Base-by-base conservation (phyloP, 2,113 vertebrate genomes). In the Nibea coibor region DNA sequence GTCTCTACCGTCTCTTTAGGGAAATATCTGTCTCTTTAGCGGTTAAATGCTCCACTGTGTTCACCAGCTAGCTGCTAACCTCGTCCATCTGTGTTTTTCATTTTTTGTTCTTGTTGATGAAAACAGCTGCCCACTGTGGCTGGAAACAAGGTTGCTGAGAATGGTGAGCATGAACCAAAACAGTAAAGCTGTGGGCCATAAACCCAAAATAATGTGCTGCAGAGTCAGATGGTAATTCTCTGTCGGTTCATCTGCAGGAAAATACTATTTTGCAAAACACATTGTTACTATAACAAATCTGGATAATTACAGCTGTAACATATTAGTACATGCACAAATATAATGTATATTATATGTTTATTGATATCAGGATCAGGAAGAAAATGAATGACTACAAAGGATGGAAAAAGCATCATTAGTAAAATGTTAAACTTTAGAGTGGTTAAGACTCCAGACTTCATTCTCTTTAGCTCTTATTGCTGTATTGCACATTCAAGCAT, bases 401-500 rank as follows among this genome's bases (percentile, higher is more conserved):
- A n/a, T 39, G 11, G 11, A 15, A 14, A n/a, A 51, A 51, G 16
- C 14, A 22, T 39, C 14, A 12, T 43, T 43, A 2, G 6, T 58
- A n/a, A 59, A 14, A 51, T 10, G 43, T 10, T 3, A 26, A 48
- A 65, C 24, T 10, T 3, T 8, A 14, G n/a, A 56, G 20, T 68
- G 28, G 17, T 31, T 5, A 39, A 7, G 24, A 12, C 28, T 14
- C 26, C 35, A 28, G 9, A 51, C 26, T 28, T 48, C 24, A 57
- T 22, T 12, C 59, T 39, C 5, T 15, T 39, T 39, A 39, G 39
- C 3, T 50, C 20, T 20, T 54, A 26, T 64, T 28, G 5, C 17
- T 50, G 53, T 19, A 20, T 16, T 78, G 15, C 47, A 78, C 26
- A 75, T 63, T n/a, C 3, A 3, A 76, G 64, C 35, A 22, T 58